Conservation (phyloP, 2,113 vertebrate genomes). For the Vulpes vulpes region DNA sequence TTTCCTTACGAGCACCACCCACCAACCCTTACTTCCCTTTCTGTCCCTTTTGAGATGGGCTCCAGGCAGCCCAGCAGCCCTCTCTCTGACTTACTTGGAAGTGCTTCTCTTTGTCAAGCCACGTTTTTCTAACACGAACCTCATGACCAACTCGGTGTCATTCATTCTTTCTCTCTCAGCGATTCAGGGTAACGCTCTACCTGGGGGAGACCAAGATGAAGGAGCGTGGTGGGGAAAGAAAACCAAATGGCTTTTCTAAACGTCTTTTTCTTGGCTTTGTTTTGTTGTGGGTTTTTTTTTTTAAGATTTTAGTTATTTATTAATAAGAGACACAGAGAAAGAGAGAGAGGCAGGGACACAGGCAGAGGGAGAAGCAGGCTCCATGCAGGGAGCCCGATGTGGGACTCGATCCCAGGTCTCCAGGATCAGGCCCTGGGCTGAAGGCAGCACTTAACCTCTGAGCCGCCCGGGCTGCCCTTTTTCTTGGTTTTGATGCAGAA, state of each 20-base stretch:
- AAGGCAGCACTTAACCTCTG: too few relatives aligned
- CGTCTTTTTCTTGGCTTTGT: neutral
- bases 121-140: neutral
- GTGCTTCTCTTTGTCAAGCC: neutral
- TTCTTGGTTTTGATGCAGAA: neutral
- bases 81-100: neutral
- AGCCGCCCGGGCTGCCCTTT: too few relatives aligned
- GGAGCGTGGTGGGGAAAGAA: neutral
- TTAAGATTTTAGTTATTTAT: too few relatives aligned
- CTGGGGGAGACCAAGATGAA: neutral
- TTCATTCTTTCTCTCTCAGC: neutral
- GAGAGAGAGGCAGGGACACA: too few relatives aligned
- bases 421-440: too few relatives aligned
- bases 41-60: conserved; percentile 82
- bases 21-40: conserved; percentile 86
- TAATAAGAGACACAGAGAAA: too few relatives aligned
- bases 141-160: neutral
- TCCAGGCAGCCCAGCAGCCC: neutral
- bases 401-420: too few relatives aligned
- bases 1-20: conserved; percentile 44
- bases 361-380: too few relatives aligned
- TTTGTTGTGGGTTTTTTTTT: neutral
- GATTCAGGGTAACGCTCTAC: neutral
- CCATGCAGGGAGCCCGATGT: too few relatives aligned
- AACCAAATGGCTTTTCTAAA: neutral